Conservation (phyloP, 1,140 invertebrate species). For the Pachyrhynchus sulphureomaculatus region DNA sequence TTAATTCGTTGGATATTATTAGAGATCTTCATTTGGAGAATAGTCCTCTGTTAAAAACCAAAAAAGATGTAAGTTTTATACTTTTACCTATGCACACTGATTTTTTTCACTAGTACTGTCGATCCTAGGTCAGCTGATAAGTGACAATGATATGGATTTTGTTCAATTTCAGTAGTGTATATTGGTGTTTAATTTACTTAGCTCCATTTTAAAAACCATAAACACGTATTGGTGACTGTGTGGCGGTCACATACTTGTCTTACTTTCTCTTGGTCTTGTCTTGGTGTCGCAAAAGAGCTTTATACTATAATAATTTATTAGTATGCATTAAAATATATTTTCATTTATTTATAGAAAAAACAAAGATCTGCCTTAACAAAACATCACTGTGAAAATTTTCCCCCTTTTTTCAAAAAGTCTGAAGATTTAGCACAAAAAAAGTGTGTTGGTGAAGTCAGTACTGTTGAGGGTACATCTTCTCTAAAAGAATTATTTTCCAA, state of each 20-base stretch:
- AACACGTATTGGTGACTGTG: too few relatives aligned
- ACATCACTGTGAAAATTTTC: not conserved
- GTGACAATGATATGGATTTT: too few relatives aligned
- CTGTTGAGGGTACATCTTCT: not conserved
- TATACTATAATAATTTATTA: too few relatives aligned
- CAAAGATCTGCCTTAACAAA: not conserved
- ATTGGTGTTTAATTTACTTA: too few relatives aligned
- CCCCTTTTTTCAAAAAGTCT: not conserved
- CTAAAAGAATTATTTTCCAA: constrained; percentile 12
- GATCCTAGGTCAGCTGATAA: too few relatives aligned
- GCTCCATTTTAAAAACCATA: too few relatives aligned
- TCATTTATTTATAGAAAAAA: not conserved
- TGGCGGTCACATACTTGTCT: too few relatives aligned
- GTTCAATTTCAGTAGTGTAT: not conserved
- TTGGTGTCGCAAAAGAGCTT: too few relatives aligned
- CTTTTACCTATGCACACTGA: too few relatives aligned
- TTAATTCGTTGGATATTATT: constrained; percentile 27
- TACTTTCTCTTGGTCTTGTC: too few relatives aligned
- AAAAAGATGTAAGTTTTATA: not conserved
- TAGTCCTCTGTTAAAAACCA: not conserved
- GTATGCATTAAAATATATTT: too few relatives aligned
- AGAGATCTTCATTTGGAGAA: constrained; percentile 13
- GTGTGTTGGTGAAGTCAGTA: not conserved
- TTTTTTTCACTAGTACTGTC: too few relatives aligned
- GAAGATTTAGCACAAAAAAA: not conserved